Evolutionary conservation across 2,797 vertebrate species (phyloP).

Genomic region (Hippopotamyrus pictus): DNA sequence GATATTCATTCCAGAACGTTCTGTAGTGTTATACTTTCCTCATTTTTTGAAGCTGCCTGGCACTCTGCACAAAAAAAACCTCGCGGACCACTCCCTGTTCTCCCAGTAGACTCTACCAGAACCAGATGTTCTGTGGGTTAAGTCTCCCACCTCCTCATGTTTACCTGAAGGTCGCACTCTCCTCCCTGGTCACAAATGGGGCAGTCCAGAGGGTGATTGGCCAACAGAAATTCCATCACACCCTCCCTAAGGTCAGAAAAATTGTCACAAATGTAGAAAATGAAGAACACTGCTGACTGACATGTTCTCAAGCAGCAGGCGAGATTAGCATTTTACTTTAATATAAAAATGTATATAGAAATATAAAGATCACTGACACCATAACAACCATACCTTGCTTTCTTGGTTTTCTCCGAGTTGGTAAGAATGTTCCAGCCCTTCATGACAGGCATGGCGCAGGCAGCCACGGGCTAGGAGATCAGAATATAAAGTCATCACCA

Average conservation of each 20-base stretch:
- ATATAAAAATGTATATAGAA: background rate
- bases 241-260: conserved; percentile 73
- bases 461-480: conserved; percentile 80
- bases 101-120: background rate
- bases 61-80: background rate
- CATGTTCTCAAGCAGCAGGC: background rate
- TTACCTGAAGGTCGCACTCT: conserved; percentile 96
- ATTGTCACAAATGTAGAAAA: background rate
- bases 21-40: background rate
- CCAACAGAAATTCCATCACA: conserved; percentile 95
- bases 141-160: background rate
- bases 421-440: conserved; percentile 99
- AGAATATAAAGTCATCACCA: background rate
- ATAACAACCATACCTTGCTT: conserved; percentile 76
- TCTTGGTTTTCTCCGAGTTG: conserved; percentile 91
- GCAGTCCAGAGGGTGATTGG: conserved; percentile 95
- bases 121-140: background rate
- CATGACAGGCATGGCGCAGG: conserved; percentile 99
- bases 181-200: conserved; percentile 98
- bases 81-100: background rate
- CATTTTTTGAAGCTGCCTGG: background rate
- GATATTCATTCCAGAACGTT: background rate
- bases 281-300: background rate
- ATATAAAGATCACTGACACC: background rate
- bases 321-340: background rate